Percentiles rank a stretch among this genome's conserved stretches.
These are phyloP conservation scores for Cephus rjabovi DNA, from an alignment of 2,888 invertebrate species.

Conservation along the genomic window DNA sequence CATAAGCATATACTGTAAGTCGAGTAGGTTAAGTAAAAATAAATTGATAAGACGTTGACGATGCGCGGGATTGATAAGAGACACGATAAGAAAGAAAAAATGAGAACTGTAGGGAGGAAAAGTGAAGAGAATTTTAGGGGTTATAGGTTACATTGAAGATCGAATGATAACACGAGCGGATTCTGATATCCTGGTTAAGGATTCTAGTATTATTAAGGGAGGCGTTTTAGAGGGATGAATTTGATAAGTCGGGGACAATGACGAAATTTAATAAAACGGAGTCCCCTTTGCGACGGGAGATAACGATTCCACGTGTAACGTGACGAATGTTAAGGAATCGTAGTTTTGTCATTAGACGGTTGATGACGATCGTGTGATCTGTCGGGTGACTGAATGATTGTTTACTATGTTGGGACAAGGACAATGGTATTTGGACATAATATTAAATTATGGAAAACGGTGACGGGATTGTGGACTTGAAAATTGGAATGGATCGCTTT, in stretches of 20 bases:
- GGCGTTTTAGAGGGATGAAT: neutral
- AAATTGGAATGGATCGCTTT: too few relatives aligned
- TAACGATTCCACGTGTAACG: neutral
- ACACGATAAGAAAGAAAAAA: neutral
- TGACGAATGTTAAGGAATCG: neutral
- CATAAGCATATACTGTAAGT: neutral
- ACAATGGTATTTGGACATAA: neutral
- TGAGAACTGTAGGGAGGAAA: neutral
- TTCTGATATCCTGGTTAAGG: too few relatives aligned
- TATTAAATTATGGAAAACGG: neutral
- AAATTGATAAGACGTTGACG: neutral
- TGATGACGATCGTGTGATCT: neutral
- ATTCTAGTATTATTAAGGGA: neutral
- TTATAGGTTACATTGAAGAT: neutral
- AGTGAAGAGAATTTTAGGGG: neutral
- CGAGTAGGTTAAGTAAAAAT: neutral
- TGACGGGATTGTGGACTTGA: too few relatives aligned
- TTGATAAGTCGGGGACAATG: neutral
- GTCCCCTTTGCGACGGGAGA: neutral
- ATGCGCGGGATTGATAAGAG: neutral
- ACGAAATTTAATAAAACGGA: neutral
- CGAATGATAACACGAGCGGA: neutral
- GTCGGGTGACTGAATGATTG: neutral
- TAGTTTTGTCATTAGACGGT: neutral
- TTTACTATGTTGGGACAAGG: neutral